Evolutionary conservation across 2,113 vertebrate species (phyloP), one percentile per base, ranked within the genome.

Genomic region (Motacilla tschutschensis): DNA sequence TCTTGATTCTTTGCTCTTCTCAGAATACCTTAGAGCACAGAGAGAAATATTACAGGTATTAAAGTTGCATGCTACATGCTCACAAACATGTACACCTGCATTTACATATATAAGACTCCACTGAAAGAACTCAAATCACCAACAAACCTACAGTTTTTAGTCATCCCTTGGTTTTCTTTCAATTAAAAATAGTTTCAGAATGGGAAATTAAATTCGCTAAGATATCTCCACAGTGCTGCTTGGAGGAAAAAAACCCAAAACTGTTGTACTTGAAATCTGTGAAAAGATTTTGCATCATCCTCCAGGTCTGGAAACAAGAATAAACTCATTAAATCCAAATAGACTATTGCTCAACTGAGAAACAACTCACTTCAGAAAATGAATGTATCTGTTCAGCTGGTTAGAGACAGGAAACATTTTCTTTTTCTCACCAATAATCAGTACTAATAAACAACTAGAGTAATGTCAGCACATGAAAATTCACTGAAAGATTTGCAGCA

Each of bases 241-340:
- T 59, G 31, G 6, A 85, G 48, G 2, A 3, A 16, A 47, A 44
- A 58, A 48, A 48, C 10, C 13, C 14, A 36, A 6, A 1, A 0
- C 22, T 47, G 41, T 40, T 82, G 12, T 46, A 63, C 58, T 64
- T 85, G 48, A 85, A 87, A 87, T 35, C 83, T 83, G 46, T 60
- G 43, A 74, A 83, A 89, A 83, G 6, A 83, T 67, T 89, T 80
- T 0, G 1, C 79, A 67, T 54, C 58, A 85, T 50, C 33, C 62
- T 78, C 48, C 38, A 85, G 14, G 41, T 92, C 63, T 89, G 38
- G 47, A 86, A 87, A 55, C 73, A 86, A 73, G 67, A 85, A 87
- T 77, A 92, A 87, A 77, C n/a, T 87, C 58, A 71, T 70, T 80
- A 89, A 90, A 77, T 74, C 36, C 8, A 5, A 87, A 80, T 0